These are phyloP conservation scores for Synanthedon vespiformis DNA, from an alignment of 2,888 invertebrate genomes.

Conservation along the genomic window DNA sequence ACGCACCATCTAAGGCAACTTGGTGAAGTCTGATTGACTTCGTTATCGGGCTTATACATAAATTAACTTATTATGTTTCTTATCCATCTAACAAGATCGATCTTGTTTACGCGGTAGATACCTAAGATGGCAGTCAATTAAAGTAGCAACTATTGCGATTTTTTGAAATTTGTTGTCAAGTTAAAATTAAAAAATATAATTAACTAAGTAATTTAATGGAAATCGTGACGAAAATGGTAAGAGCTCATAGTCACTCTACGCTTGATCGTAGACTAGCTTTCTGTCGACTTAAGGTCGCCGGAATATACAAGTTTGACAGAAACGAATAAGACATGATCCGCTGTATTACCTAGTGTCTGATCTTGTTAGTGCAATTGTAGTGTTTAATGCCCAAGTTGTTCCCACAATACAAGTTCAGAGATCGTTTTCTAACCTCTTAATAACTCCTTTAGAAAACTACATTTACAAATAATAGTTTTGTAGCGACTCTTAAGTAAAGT, in stretches of 20 bases:
- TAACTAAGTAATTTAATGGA: too few relatives aligned
- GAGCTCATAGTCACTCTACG: too few relatives aligned
- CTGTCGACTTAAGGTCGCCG: slow-evolving; percentile 1
- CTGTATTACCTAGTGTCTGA: slow-evolving; percentile 28
- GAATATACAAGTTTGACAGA: slow-evolving; percentile 6
- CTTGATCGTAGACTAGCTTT: too few relatives aligned
- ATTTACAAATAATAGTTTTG: too few relatives aligned
- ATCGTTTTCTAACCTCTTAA: too few relatives aligned
- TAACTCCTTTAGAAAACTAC: too few relatives aligned
- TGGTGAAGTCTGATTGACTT: slow-evolving; percentile 46
- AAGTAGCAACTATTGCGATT: too few relatives aligned
- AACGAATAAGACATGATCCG: slow-evolving; percentile 30
- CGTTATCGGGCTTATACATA: slow-evolving; percentile 31
- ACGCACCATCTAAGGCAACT: slow-evolving; percentile 39
- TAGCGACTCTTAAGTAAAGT: too few relatives aligned
- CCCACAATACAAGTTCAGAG: not conserved
- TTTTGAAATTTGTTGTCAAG: too few relatives aligned
- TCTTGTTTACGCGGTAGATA: not conserved
- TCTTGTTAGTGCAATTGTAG: slow-evolving; percentile 46
- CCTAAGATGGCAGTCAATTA: too few relatives aligned
- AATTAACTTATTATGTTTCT: not conserved
- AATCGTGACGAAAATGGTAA: too few relatives aligned
- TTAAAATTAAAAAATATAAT: too few relatives aligned
- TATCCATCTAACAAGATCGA: not conserved
- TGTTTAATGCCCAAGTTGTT: slow-evolving; percentile 8